Base-by-base conservation (phyloP, 2,888 invertebrate genomes). In the Geophilus truncorum region DNA sequence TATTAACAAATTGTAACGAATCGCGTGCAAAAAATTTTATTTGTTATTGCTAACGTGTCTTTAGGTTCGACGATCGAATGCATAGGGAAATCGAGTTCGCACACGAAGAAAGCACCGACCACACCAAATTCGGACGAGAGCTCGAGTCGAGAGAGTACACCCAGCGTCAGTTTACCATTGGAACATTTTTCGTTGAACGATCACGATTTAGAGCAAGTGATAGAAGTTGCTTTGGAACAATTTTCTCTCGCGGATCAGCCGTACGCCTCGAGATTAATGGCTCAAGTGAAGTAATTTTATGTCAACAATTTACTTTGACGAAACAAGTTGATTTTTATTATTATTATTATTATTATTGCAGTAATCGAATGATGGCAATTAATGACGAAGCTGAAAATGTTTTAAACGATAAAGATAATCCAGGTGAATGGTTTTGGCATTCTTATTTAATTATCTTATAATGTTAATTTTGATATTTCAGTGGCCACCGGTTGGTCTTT, bases 141-240 rank as follows among this genome's bases (percentile, higher is more conserved):
- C 12, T 15, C 28, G 28, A 76, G 76, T 28, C 21, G 76, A 2
- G 76, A n/a, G 25, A 76, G 76, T 12, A 76, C 76, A 5, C 76
- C 76, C 6, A 76, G 76, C 10, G 30, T 76, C 15, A 18, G n/a
- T 32, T 6, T 32, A 7, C 76, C 28, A 12, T 21, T 76, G 32
- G 76, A 76, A 25, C 76, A 76, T 28, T 76, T 76, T 28, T 76
- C 76, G 18, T 25, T 76, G 25, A 70, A 28, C n/a, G 76, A 76
- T 76, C 76, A 76, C 32, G 76, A 76, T 32, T 32, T 76, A 15
- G 76, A 32, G 28, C 76, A 76, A 76, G 76, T 76, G n/a, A 76
- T 76, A 25, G 76, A 76, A 28, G 76, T 76, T 23, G 32, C 76
- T 6, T 12, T 76, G 3, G 76, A 76, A n/a, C 76, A 76, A 18